Evolutionary conservation across 2,888 invertebrate genomes (phyloP).

Genomic region (Drosophila borborema): DNA sequence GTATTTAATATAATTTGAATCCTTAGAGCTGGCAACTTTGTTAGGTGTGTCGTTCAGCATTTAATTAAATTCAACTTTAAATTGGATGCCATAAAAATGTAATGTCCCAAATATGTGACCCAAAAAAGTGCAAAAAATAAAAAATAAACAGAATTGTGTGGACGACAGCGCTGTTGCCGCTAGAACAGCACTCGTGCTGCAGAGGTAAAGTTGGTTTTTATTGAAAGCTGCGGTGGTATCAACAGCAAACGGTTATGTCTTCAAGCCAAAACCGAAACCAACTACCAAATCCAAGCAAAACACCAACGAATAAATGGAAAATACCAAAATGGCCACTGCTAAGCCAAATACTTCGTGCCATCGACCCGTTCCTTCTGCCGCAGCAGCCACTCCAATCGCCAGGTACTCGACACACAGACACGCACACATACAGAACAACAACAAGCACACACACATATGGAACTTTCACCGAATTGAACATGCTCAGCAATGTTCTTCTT

Average conservation of each 20-base stretch:
- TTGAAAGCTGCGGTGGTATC: constrained; percentile 63
- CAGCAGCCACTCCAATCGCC: constrained; percentile 38
- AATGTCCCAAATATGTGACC: constrained; percentile 49
- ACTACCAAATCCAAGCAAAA: constrained; percentile 63
- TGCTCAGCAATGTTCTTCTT: constrained; percentile 54
- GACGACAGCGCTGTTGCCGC: constrained; percentile 11
- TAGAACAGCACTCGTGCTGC: constrained; percentile 20
- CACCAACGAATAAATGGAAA: constrained; percentile 64
- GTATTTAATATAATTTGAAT: constrained; percentile 10
- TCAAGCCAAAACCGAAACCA: constrained; percentile 45
- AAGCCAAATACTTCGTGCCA: constrained; percentile 48
- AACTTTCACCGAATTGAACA: constrained; percentile 56
- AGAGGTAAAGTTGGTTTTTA: constrained; percentile 52
- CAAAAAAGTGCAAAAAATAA: constrained; percentile 7
- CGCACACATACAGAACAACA: constrained; percentile 14
- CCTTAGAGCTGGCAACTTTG: background rate
- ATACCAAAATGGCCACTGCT: constrained; percentile 63
- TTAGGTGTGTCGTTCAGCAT: constrained; percentile 22
- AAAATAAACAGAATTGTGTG: constrained; percentile 23
- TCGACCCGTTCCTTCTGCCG: background rate
- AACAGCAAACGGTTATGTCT: constrained; percentile 69
- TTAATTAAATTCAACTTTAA: constrained; percentile 68
- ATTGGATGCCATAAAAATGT: constrained; percentile 65
- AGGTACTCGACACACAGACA: constrained; percentile 50
- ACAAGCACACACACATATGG: constrained; percentile 21